Percentiles rank a stretch among this genome's conserved stretches.
phyloP scores from a whole-genome alignment of 2,888 invertebrate species.

The Xestobium rufovillosum region DNA sequence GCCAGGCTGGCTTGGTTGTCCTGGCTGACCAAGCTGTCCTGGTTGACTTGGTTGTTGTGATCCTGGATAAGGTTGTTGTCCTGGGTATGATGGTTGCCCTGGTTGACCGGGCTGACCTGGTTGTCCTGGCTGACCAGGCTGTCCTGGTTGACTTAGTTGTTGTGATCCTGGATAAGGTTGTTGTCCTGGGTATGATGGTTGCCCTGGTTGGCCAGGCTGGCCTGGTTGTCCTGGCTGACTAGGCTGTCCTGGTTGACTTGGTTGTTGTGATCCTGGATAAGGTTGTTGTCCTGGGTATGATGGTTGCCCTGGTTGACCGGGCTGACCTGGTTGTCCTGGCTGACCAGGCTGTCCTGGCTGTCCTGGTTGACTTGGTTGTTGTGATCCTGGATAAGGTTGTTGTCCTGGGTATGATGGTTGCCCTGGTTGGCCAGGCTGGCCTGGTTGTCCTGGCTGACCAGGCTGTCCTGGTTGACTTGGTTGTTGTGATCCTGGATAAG shows the following conservation, averaged over 20 bases:
- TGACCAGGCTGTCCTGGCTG: slow-evolving; percentile 8
- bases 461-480: slow-evolving; percentile 43
- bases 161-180: slow-evolving; percentile 15
- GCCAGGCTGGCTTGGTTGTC: no score
- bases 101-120: no score
- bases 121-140: no score
- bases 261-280: slow-evolving; percentile 15
- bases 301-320: slow-evolving; percentile 23
- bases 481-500: background rate
- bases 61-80: no score
- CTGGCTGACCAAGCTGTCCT: slow-evolving; percentile 12
- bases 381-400: background rate
- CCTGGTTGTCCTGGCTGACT: slow-evolving; percentile 20
- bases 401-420: slow-evolving; percentile 2
- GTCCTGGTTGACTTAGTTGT: slow-evolving; percentile 16
- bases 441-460: slow-evolving; percentile 20
- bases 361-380: slow-evolving; percentile 26
- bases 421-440: no score
- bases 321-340: no score
- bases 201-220: slow-evolving; percentile 18
- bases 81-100: no score
- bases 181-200: slow-evolving; percentile 18
- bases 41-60: no score
- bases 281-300: slow-evolving; percentile 8
- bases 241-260: slow-evolving; percentile 17